phyloP scores from a whole-genome alignment of 1,140 invertebrate species.

The Helicoverpa zea region DNA sequence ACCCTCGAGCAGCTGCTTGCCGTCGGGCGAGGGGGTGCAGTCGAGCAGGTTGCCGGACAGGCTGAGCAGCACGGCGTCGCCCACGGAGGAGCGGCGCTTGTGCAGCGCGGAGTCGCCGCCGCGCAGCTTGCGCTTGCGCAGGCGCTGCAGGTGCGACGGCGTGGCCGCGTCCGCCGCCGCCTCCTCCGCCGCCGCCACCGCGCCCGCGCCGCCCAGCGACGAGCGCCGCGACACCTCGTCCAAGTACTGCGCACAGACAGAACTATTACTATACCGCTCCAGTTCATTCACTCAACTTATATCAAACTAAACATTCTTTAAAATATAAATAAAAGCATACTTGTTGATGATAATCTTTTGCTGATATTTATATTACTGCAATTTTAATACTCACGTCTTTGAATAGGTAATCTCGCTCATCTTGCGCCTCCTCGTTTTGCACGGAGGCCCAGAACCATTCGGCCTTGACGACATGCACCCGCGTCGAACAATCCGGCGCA shows the following conservation, averaged over 20 bases:
- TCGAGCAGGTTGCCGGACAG: slow-evolving; percentile 95
- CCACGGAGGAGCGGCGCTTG: slow-evolving; percentile 94
- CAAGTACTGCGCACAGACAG: slow-evolving; percentile 84
- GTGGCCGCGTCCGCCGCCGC: slow-evolving; percentile 62
- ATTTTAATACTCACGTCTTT: slow-evolving; percentile 90
- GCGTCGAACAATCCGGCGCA: slow-evolving; percentile 88
- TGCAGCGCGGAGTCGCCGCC: slow-evolving; percentile 87
- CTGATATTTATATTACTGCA: too few species aligned
- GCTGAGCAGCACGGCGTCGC: slow-evolving; percentile 93
- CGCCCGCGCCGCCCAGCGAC: slow-evolving; percentile 80
- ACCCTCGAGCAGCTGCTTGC: slow-evolving; percentile 89
- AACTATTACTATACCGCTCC: too few species aligned
- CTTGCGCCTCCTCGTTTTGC: slow-evolving; percentile 97
- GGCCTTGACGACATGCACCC: slow-evolving; percentile 93
- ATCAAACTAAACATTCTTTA: too few species aligned
- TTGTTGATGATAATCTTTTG: too few species aligned
- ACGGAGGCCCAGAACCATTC: slow-evolving; percentile 99
- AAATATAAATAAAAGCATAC: too few species aligned
- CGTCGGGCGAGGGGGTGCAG: slow-evolving; percentile 93
- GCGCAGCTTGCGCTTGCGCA: slow-evolving; percentile 92
- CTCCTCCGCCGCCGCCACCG: slow-evolving; percentile 54
- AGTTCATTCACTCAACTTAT: too few species aligned
- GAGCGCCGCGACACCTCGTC: slow-evolving; percentile 89
- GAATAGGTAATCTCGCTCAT: slow-evolving; percentile 95
- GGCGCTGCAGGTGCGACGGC: slow-evolving; percentile 78